These are phyloP conservation scores for Lagodon rhomboides DNA, from an alignment of 2,797 vertebrate species.

Conservation along the genomic window DNA sequence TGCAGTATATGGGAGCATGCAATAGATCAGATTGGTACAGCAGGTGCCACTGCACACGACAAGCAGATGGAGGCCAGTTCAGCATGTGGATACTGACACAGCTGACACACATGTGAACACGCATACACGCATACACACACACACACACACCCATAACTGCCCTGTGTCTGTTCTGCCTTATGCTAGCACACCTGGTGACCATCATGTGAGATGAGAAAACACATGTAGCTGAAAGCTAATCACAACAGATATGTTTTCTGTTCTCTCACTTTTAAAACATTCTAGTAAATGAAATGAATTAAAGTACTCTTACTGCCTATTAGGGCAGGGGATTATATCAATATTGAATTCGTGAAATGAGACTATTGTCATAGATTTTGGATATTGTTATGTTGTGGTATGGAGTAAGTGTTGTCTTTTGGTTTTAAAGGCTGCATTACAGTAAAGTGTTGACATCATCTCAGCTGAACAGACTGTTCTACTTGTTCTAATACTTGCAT, in stretches of 20 bases:
- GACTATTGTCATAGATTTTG: too few species aligned
- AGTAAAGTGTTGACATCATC: too few species aligned
- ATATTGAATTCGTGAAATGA: too few species aligned
- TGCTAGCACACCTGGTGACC: constrained; percentile 35
- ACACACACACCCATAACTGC: not conserved
- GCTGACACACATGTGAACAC: constrained; percentile 24
- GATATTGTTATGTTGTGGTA: too few species aligned
- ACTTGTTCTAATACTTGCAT: too few species aligned
- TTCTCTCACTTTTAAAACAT: not conserved
- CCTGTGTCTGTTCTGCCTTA: constrained; percentile 11
- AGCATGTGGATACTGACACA: constrained; percentile 51
- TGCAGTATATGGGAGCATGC: too few species aligned
- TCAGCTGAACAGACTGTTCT: too few species aligned
- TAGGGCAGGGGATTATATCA: too few species aligned
- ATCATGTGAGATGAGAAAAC: constrained; percentile 22
- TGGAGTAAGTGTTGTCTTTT: too few species aligned
- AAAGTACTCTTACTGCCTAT: not conserved
- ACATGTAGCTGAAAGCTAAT: not conserved
- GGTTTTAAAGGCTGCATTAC: too few species aligned
- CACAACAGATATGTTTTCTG: not conserved
- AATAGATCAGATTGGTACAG: not conserved
- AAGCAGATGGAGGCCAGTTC: constrained; percentile 61
- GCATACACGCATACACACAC: constrained; percentile 11
- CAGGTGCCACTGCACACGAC: constrained; percentile 2
- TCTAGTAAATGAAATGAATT: not conserved